Evolutionary conservation across 2,797 vertebrate genomes (phyloP).

Genomic region (Gastrophryne carolinensis): DNA sequence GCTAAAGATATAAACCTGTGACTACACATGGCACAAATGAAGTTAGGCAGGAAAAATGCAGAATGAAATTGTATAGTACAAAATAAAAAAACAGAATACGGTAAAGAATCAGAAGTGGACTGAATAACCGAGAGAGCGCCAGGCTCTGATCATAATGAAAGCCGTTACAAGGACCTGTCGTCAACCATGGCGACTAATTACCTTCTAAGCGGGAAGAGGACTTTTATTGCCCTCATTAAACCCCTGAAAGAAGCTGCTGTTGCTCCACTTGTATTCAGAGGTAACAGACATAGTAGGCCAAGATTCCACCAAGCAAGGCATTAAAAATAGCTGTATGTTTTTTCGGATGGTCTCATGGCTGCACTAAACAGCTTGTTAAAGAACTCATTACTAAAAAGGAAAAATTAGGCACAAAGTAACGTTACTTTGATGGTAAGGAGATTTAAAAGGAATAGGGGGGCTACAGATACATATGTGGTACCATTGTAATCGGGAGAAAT

Average conservation of each 20-base stretch:
- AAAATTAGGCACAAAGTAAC: background rate
- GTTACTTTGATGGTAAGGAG: too few species aligned
- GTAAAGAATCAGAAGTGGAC: background rate
- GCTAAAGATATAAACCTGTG: too few species aligned
- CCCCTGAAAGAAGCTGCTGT: background rate
- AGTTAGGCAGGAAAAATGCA: too few species aligned
- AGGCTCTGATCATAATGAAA: constrained; percentile 1
- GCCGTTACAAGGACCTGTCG: background rate
- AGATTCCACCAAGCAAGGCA: constrained; percentile 12
- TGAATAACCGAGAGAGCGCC: background rate
- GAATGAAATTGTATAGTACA: too few species aligned
- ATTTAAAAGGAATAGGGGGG: too few species aligned
- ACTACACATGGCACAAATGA: too few species aligned
- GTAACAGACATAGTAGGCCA: background rate
- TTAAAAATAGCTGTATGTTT: constrained; percentile 7
- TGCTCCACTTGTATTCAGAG: constrained; percentile 8
- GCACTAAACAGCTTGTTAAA: background rate
- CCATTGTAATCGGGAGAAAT: too few species aligned
- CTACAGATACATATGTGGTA: too few species aligned
- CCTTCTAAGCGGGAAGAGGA: background rate
- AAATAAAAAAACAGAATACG: too few species aligned
- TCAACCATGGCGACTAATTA: constrained; percentile 14
- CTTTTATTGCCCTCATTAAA: constrained; percentile 7
- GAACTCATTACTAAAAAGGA: background rate
- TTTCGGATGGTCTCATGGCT: background rate